phyloP scores from a whole-genome alignment of 1,140 invertebrate species.

The Coelopa frigida region DNA sequence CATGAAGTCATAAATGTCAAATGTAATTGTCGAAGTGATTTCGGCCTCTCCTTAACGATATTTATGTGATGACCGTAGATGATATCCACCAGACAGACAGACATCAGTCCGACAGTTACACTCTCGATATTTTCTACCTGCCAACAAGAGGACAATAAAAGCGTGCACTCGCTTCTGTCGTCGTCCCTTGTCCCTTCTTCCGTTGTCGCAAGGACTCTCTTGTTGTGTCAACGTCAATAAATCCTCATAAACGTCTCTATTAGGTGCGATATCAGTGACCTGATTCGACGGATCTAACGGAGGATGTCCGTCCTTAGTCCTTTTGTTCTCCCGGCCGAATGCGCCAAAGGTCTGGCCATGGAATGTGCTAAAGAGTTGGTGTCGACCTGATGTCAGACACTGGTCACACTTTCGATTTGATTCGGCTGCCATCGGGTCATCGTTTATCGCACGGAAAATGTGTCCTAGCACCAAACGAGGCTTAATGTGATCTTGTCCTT shows the following conservation, averaged over 20 bases:
- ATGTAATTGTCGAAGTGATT: too few relatives aligned
- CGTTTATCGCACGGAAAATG: not conserved
- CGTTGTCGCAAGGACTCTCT: not conserved
- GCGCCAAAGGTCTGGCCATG: too few relatives aligned
- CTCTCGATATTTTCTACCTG: not conserved
- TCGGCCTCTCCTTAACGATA: too few relatives aligned
- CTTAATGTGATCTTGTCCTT: not conserved
- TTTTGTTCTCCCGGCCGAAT: not conserved
- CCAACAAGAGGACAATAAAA: not conserved
- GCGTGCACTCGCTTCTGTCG: not conserved
- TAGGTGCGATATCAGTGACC: conserved; percentile 22
- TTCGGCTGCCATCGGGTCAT: not conserved
- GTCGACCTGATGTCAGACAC: not conserved
- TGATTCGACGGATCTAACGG: conserved; percentile 20
- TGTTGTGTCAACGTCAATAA: conserved; percentile 23
- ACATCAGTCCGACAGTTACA: conserved; percentile 14
- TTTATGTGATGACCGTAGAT: conserved; percentile 42
- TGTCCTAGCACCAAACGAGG: not conserved
- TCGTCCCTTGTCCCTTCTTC: not conserved
- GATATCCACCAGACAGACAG: conserved; percentile 23
- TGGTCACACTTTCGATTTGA: not conserved
- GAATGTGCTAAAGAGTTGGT: not conserved
- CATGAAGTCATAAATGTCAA: too few relatives aligned
- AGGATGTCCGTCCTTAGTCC: conserved; percentile 1
- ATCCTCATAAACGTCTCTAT: conserved; percentile 29